phyloP scores from a whole-genome alignment of 2,113 vertebrate genomes.

The Bujurquina vittata region DNA sequence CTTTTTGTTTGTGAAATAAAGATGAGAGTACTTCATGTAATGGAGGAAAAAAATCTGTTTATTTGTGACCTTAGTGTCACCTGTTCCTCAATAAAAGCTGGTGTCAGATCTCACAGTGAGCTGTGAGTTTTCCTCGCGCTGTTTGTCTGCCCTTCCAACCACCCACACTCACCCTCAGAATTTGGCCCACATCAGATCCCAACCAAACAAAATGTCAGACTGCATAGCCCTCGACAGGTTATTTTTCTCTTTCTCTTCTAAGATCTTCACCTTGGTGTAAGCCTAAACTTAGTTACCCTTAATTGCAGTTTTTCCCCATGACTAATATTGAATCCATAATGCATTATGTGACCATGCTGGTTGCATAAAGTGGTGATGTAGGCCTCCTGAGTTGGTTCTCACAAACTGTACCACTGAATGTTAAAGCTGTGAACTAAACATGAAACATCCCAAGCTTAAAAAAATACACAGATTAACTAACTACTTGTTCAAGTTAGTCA shows the following conservation, averaged over 20 bases:
- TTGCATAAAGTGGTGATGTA: neutral
- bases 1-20: neutral
- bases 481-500: slow-evolving; percentile 6
- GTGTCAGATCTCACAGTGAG: slow-evolving; percentile 1
- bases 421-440: neutral
- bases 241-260: slow-evolving; percentile 12
- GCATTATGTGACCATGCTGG: neutral
- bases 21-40: no score
- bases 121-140: slow-evolving; percentile 28
- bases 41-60: neutral
- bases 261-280: slow-evolving; percentile 10
- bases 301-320: slow-evolving; percentile 14
- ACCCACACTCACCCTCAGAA: slow-evolving; percentile 46
- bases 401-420: neutral
- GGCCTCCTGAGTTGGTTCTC: neutral
- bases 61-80: neutral
- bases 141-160: slow-evolving; percentile 45
- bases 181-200: slow-evolving; percentile 43
- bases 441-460: neutral
- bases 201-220: slow-evolving; percentile 38
- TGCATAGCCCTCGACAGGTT: slow-evolving; percentile 36
- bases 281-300: neutral
- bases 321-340: neutral
- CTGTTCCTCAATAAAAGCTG: neutral
- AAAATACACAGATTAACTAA: neutral